Percentiles rank a stretch among this genome's conserved stretches.
phyloP scores from a whole-genome alignment of 2,888 invertebrate genomes.

The Melanophora roralis region DNA sequence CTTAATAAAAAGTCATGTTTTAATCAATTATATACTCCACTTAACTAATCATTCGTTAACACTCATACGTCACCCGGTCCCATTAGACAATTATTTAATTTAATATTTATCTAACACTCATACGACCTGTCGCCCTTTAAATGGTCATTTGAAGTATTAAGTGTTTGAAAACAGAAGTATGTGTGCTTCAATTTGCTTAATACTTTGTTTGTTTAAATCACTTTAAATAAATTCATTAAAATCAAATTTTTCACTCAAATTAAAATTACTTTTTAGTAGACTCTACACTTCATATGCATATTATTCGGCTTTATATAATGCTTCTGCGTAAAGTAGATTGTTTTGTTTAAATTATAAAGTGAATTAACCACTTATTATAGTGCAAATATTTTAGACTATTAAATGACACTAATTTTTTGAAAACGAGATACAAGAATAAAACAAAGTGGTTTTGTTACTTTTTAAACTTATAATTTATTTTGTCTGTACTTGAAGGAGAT shows the following conservation, averaged over 20 bases:
- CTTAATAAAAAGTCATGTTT: no score
- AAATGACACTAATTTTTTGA: constrained; percentile 38
- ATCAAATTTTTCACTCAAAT: no score
- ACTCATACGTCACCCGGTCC: neutral
- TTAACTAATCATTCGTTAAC: neutral
- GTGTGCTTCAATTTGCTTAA: neutral
- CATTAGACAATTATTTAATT: no score
- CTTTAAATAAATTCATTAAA: neutral
- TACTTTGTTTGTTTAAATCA: no score
- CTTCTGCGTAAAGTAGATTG: neutral
- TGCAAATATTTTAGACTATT: constrained; percentile 43
- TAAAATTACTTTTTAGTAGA: neutral
- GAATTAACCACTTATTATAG: constrained; percentile 45
- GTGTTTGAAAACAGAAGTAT: neutral
- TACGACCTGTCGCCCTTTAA: neutral
- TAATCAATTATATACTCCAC: no score
- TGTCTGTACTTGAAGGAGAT: no score
- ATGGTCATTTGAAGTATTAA: neutral
- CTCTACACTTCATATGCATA: neutral
- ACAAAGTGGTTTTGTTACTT: no score
- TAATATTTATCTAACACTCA: neutral
- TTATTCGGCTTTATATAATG: neutral
- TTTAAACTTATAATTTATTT: no score
- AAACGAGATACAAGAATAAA: constrained; percentile 1
- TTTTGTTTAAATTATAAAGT: constrained; percentile 7